Evolutionary conservation across 1,140 invertebrate genomes (phyloP).

Genomic region (Batillaria attramentaria): DNA sequence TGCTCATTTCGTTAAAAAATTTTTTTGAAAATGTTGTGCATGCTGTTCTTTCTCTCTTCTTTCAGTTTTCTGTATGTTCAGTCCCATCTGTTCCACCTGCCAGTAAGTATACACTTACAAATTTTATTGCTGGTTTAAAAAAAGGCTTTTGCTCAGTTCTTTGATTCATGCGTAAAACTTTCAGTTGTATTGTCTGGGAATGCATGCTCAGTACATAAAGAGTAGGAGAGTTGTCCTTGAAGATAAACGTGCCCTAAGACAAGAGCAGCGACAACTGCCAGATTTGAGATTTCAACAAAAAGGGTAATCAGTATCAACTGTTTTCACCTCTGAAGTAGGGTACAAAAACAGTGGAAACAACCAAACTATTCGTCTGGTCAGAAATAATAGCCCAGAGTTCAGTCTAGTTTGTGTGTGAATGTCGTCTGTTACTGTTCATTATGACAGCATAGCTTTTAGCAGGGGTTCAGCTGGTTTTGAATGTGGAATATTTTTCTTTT

Average conservation of each 20-base stretch:
- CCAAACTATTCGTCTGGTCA: neutral
- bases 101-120: constrained; percentile 82
- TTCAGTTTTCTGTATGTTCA: constrained; percentile 97
- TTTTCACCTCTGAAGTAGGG: no score
- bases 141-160: neutral
- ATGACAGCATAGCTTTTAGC: neutral
- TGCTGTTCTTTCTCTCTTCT: constrained; percentile 67
- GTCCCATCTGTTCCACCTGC: constrained; percentile 97
- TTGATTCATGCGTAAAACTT: neutral
- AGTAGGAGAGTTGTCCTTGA: neutral
- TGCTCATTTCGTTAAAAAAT: no score
- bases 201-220: neutral
- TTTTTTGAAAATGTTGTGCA: no score
- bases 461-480: neutral
- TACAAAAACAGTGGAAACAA: no score
- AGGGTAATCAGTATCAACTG: neutral
- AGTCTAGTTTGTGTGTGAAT: neutral
- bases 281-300: neutral
- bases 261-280: neutral
- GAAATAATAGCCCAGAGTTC: neutral
- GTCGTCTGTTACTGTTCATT: neutral
- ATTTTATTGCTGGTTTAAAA: neutral
- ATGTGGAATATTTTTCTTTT: constrained; percentile 71
- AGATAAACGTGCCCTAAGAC: neutral
- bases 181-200: neutral